A percentile compares a stretch with the other conserved stretches of the same genome.
phyloP scores from a whole-genome alignment of 92 coral and sea anemone genomes.

The Chrysogorgia sp. region DNA sequence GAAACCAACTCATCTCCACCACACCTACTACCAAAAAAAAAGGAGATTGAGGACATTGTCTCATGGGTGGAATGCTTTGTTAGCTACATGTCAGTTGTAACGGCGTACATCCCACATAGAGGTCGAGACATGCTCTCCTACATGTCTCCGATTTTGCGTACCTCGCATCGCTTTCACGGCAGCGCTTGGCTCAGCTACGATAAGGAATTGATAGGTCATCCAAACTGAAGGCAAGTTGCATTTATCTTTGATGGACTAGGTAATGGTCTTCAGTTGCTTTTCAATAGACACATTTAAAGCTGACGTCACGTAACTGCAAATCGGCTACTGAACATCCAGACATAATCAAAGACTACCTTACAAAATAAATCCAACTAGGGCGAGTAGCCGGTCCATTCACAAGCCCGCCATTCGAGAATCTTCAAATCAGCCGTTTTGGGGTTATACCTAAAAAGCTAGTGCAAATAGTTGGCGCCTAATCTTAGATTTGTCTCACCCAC shows the following conservation, averaged over 20 bases:
- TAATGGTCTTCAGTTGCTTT: neutral
- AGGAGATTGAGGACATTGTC: too few species aligned
- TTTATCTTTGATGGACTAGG: neutral
- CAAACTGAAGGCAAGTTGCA: too few species aligned
- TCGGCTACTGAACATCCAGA: neutral
- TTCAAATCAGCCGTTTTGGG: neutral
- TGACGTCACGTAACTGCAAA: neutral
- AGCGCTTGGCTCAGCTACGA: too few species aligned
- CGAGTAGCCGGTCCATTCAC: neutral
- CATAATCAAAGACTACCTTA: neutral
- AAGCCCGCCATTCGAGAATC: neutral
- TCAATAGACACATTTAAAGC: neutral
- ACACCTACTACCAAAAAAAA: too few species aligned
- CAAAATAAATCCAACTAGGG: neutral
- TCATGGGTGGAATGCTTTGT: too few species aligned
- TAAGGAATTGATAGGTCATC: too few species aligned
- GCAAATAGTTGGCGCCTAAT: constrained; percentile 20
- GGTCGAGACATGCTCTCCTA: too few species aligned
- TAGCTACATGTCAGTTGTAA: too few species aligned
- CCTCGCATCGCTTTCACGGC: too few species aligned
- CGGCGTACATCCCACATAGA: too few species aligned
- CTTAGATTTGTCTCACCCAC: constrained; percentile 1
- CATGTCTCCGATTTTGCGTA: too few species aligned
- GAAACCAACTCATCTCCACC: too few species aligned
- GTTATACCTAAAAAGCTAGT: neutral